Evolutionary conservation across 2,888 invertebrate genomes (phyloP), one percentile per base, ranked within the genome.

Genomic region (Apodemia mormo): DNA sequence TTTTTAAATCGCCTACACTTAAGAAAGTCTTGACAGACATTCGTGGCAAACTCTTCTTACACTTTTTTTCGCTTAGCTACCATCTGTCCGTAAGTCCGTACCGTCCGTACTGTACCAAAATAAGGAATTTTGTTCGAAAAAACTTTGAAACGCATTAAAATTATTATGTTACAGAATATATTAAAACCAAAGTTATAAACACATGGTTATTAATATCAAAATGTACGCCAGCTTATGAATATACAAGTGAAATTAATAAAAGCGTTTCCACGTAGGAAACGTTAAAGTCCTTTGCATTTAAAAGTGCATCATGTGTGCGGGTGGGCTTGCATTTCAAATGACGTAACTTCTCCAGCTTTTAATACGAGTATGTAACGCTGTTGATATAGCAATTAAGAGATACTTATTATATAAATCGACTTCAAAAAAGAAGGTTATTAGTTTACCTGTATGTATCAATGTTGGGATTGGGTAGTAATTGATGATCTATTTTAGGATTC

Each of bases 161-260:
- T 49, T 49, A 49, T 14, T 14, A 49, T 49, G 14, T 49, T 49
- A n/a, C 52, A 52, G 22, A 52, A n/a, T 52, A 52, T 52, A n/a
- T n/a, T 52, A 52, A 52, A 52, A 8, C n/a, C n/a, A 52, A 52
- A 52, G 52, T 22, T 22, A 2, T 52, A 52, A 52, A 52, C 52
- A 52, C n/a, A 22, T 22, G n/a, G n/a, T 52, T 52, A 52, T 52
- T 61, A 61, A 37, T 61, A 37, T 61, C 33, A 37, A 61, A 37
- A 12, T 37, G 12, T 33, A 37, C 14, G 14, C 14, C 30, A 61
- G 14, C 61, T 61, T 61, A 33, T 61, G 61, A 61, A 61, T 61
- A 61, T 61, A 61, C 61, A 61, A 58, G 58, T 58, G 10, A 58
- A 61, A 37, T 61, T 61, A 61, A 33, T 61, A 61, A 61, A 61